Conservation (phyloP, 2,113 vertebrate genomes). For the Tylochromis polylepis region DNA sequence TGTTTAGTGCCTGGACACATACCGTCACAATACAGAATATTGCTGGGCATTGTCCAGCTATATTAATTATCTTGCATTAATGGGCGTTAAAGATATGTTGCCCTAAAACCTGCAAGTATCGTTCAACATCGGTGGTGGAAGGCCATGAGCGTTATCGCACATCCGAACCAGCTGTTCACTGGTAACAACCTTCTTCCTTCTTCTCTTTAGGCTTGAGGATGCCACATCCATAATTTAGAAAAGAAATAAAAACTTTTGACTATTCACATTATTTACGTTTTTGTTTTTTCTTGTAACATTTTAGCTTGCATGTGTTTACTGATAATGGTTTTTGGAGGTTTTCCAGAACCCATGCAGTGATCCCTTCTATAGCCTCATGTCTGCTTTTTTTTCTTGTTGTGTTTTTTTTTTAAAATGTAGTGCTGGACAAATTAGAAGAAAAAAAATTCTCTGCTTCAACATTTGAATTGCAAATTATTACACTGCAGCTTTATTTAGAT, state of each 20-base stretch:
- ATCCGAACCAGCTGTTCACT: background rate
- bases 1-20: too few species aligned
- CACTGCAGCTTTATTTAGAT: background rate
- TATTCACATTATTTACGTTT: background rate
- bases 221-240: background rate
- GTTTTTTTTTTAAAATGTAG: background rate
- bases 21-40: too few species aligned
- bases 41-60: too few species aligned
- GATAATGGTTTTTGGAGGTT: background rate
- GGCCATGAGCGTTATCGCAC: background rate
- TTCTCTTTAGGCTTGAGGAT: background rate
- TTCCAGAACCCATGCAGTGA: background rate
- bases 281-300: background rate
- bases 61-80: too few species aligned
- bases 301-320: background rate
- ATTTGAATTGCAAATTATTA: background rate
- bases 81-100: background rate
- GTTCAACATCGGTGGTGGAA: background rate
- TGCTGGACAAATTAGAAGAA: background rate
- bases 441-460: background rate
- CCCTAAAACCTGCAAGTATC: background rate
- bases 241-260: background rate
- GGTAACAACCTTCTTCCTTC: background rate
- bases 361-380: background rate
- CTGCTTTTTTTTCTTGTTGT: background rate